phyloP scores from a whole-genome alignment of 1,140 invertebrate species.

The Ips typographus region DNA sequence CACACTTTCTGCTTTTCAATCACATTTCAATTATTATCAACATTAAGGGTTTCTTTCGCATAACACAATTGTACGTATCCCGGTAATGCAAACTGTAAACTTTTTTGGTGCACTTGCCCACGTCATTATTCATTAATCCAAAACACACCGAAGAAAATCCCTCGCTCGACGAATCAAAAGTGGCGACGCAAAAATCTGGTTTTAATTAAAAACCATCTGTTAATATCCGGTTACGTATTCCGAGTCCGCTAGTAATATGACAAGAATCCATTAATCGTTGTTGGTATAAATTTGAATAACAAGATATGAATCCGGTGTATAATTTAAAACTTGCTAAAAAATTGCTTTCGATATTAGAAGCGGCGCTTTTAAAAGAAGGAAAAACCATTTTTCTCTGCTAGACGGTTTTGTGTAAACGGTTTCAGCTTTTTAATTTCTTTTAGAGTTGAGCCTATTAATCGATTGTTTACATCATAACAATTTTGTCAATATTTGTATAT shows the following conservation, averaged over 20 bases:
- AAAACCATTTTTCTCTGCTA: slow-evolving; percentile 16
- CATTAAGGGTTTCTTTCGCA: too few relatives aligned
- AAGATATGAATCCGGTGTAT: slow-evolving; percentile 15
- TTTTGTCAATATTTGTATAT: too few relatives aligned
- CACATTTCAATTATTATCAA: too few relatives aligned
- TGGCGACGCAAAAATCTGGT: slow-evolving; percentile 17
- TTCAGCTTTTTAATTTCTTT: slow-evolving; percentile 3
- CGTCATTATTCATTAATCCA: not conserved
- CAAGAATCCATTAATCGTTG: slow-evolving; percentile 25
- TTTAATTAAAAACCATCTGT: slow-evolving; percentile 33
- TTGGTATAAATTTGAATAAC: slow-evolving; percentile 22
- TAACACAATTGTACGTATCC: too few relatives aligned
- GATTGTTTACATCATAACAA: too few relatives aligned
- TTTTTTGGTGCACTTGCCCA: too few relatives aligned
- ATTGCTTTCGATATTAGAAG: not conserved
- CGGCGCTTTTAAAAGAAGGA: slow-evolving; percentile 10
- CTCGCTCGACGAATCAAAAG: slow-evolving; percentile 13
- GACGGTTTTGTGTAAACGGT: not conserved
- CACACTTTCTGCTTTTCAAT: too few relatives aligned
- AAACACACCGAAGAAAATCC: slow-evolving; percentile 4
- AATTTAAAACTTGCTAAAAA: slow-evolving; percentile 22
- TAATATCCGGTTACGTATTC: slow-evolving; percentile 30
- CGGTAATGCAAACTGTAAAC: too few relatives aligned
- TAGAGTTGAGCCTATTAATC: not conserved
- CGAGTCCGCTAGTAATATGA: slow-evolving; percentile 22